A percentile compares a stretch with the other conserved stretches of the same genome.
These are phyloP conservation scores for Pachypeltis micranthus DNA, from an alignment of 1,140 invertebrate species.

Conservation along the genomic window DNA sequence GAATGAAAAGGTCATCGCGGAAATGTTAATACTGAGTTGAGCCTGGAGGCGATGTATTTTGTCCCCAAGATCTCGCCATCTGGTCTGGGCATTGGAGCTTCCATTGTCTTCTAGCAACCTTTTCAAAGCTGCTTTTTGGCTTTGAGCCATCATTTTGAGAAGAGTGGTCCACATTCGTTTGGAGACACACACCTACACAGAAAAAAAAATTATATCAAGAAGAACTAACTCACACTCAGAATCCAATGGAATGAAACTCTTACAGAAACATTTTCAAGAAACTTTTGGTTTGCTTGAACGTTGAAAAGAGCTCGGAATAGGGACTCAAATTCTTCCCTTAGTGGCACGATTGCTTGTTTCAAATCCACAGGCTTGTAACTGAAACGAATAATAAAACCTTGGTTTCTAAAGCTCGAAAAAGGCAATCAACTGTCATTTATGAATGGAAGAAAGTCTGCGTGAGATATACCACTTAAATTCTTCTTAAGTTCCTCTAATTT, in stretches of 20 bases:
- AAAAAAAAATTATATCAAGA: conserved; percentile 10
- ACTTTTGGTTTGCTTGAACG: conserved; percentile 68
- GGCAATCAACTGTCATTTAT: neutral
- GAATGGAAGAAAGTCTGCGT: neutral
- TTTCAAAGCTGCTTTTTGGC: conserved; percentile 53
- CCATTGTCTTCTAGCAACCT: conserved; percentile 32
- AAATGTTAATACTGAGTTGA: conserved; percentile 52
- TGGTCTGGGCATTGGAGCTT: conserved; percentile 31
- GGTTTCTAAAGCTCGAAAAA: neutral
- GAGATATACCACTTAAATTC: no score
- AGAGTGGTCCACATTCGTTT: conserved; percentile 59
- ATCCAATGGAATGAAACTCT: conserved; percentile 19
- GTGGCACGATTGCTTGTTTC: conserved; percentile 65
- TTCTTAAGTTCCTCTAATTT: no score
- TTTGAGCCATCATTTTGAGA: conserved; percentile 63
- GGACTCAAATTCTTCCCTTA: conserved; percentile 73
- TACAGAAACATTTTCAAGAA: conserved; percentile 54
- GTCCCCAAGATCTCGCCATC: conserved; percentile 45
- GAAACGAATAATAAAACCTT: conserved; percentile 26
- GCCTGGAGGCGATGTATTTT: conserved; percentile 56
- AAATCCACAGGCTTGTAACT: conserved; percentile 90
- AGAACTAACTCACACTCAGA: conserved; percentile 7
- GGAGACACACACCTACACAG: conserved; percentile 49
- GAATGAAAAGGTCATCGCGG: conserved; percentile 77
- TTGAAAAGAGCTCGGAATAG: conserved; percentile 72